Percentiles rank a stretch among this genome's conserved stretches.
Evolutionary conservation across 1,140 invertebrate genomes (phyloP).

Genomic region (Oryctes rhinoceros): DNA sequence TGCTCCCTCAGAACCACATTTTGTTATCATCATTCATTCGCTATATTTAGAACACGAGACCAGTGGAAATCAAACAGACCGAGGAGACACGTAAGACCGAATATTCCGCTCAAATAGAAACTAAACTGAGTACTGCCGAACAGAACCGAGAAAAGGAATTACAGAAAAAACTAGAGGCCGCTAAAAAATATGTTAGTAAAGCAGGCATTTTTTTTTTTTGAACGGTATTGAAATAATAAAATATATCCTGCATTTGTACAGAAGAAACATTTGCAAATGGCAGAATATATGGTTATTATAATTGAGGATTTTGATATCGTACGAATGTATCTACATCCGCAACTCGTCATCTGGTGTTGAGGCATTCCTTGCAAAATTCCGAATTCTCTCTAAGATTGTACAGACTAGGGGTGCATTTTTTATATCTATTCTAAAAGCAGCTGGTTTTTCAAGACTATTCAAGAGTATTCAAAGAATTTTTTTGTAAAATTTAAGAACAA

Average conservation of each 20-base stretch:
- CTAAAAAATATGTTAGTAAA: constrained; percentile 75
- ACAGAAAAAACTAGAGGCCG: constrained; percentile 79
- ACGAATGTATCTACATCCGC: too few relatives aligned
- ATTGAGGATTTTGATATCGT: too few relatives aligned
- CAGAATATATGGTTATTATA: too few relatives aligned
- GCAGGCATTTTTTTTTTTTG: background rate
- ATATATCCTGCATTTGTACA: background rate
- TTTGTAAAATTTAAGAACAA: too few relatives aligned
- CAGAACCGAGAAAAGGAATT: constrained; percentile 81
- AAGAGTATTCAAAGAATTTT: too few relatives aligned
- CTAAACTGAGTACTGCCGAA: constrained; percentile 78
- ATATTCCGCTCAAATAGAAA: constrained; percentile 74
- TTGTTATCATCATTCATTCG: constrained; percentile 24
- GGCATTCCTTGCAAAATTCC: too few relatives aligned
- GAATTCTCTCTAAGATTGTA: too few relatives aligned
- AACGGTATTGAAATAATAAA: background rate
- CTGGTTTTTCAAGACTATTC: too few relatives aligned
- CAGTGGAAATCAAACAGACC: constrained; percentile 64
- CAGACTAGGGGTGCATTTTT: too few relatives aligned
- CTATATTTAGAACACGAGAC: constrained; percentile 52
- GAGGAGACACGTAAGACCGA: constrained; percentile 71
- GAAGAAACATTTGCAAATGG: background rate
- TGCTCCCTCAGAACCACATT: constrained; percentile 22
- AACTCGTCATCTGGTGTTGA: too few relatives aligned
- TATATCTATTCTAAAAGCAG: too few relatives aligned